Percentiles rank a stretch among this genome's conserved stretches.
phyloP scores from a whole-genome alignment of 2,797 vertebrate species.

The Parambassis ranga region DNA sequence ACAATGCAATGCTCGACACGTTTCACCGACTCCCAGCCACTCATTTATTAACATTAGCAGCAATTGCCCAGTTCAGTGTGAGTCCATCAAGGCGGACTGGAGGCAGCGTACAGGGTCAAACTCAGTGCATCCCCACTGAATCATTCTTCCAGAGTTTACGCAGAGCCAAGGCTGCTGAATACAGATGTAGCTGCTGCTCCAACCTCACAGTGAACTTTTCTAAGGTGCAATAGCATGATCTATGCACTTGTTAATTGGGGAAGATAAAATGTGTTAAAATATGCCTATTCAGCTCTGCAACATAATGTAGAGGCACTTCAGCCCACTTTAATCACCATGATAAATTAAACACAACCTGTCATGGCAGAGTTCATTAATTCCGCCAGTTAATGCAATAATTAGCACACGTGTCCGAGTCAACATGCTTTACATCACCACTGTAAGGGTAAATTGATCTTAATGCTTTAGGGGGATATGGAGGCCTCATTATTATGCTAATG shows the following conservation, averaged over 20 bases:
- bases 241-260: slow-evolving; percentile 3
- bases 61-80: slow-evolving; percentile 25
- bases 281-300: neutral
- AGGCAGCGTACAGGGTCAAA: slow-evolving; percentile 43
- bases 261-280: slow-evolving; percentile 1
- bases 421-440: slow-evolving; percentile 7
- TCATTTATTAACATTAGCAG: slow-evolving; percentile 54
- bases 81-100: slow-evolving; percentile 33
- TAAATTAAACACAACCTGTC: slow-evolving; percentile 16
- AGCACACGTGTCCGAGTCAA: slow-evolving; percentile 8
- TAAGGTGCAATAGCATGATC: slow-evolving; percentile 1
- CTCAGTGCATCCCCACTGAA: slow-evolving; percentile 36
- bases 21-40: slow-evolving; percentile 17
- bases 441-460: slow-evolving; percentile 15
- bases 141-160: slow-evolving; percentile 38
- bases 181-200: slow-evolving; percentile 21
- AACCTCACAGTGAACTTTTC: neutral
- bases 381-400: slow-evolving; percentile 30
- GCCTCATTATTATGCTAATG: slow-evolving; percentile 48
- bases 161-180: slow-evolving; percentile 28
- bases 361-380: slow-evolving; percentile 31
- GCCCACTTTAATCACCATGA: slow-evolving; percentile 14
- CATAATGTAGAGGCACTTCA: neutral
- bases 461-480: neutral
- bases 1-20: neutral